These are phyloP conservation scores for Myiothlypis chrysogaster DNA, from an alignment of 2,797 vertebrate species.

Conservation along the genomic window DNA sequence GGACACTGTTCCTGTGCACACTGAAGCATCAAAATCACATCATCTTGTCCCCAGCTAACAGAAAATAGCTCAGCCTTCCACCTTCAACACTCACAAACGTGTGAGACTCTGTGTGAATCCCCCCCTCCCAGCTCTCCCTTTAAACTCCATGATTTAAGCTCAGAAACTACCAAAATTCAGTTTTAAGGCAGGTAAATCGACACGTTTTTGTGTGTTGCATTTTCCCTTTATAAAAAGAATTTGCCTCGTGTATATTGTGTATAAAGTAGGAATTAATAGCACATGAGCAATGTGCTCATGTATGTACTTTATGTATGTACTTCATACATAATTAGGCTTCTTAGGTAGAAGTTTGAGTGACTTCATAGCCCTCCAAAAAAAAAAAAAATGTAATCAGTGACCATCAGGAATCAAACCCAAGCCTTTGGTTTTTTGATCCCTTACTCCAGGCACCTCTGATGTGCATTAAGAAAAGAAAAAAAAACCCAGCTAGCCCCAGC, in stretches of 20 bases:
- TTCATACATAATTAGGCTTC: neutral
- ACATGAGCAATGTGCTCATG: neutral
- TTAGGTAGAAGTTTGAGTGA: neutral
- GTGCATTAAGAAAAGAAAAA: neutral
- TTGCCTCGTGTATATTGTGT: neutral
- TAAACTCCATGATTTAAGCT: neutral
- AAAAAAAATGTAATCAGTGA: neutral
- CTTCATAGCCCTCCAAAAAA: neutral
- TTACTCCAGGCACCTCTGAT: neutral
- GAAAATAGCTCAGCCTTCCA: neutral
- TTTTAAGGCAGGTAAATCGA: neutral
- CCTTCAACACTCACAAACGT: rapidly evolving
- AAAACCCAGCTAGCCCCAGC: neutral
- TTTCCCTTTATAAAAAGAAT: neutral
- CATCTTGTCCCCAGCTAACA: neutral
- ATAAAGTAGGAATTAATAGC: neutral
- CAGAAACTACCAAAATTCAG: neutral
- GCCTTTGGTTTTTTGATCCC: neutral
- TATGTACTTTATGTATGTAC: neutral
- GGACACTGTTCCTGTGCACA: neutral
- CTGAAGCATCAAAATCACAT: neutral
- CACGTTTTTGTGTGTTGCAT: neutral
- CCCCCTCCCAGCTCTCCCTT: rapidly evolving
- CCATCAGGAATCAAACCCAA: neutral
- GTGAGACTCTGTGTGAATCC: neutral